Evolutionary conservation across 2,113 vertebrate species (phyloP), one percentile per base, ranked within the genome.

Genomic region (Coptodon bakossiorum): DNA sequence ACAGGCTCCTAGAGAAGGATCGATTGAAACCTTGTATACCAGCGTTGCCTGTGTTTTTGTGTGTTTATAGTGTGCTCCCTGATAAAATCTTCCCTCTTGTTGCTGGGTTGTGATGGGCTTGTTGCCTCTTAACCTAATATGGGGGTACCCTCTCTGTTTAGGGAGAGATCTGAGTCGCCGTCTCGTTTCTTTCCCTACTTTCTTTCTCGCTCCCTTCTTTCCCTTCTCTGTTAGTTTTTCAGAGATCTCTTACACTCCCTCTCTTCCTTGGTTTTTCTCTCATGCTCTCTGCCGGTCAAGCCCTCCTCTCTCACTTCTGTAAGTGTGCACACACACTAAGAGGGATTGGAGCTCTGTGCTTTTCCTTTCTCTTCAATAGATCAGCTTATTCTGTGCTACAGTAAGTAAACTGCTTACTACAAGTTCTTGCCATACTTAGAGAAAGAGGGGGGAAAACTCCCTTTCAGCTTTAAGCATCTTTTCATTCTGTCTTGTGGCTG

Each of bases 101-200:
- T 36, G 89, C 76, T 83, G 54, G 54, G 36, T 90, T 85, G 86
- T 54, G 50, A 54, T 56, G 80, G 83, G 59, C 83, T 22, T 8
- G 79, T 93, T 92, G 89, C 90, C 86, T 93, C 88, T 90, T 94
- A 85, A 84, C 96, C 96, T 95, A 96, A 97, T 96, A 96, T 96
- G 96, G 96, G 95, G 95, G 92, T 92, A 82, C 90, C 93, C 86
- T 90, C 84, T 34, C 7, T 78, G 29, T 78, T 57, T 27, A 88
- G 81, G 59, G 78, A 88, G 63, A 76, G 71, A 82, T 90, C 86
- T 71, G 36, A 85, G 61, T 31, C 66, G 24, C 59, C 61, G 31
- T 85, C 56, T 57, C 19, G 45, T 79, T 56, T 81, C 38, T 56
- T 84, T 66, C 71, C 68, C 43, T 50, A 87, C 80, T 89, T 80